Evolutionary conservation across 2,797 vertebrate genomes (phyloP), one percentile per base, ranked within the genome.

Genomic region (Protosalanx chinensis): DNA sequence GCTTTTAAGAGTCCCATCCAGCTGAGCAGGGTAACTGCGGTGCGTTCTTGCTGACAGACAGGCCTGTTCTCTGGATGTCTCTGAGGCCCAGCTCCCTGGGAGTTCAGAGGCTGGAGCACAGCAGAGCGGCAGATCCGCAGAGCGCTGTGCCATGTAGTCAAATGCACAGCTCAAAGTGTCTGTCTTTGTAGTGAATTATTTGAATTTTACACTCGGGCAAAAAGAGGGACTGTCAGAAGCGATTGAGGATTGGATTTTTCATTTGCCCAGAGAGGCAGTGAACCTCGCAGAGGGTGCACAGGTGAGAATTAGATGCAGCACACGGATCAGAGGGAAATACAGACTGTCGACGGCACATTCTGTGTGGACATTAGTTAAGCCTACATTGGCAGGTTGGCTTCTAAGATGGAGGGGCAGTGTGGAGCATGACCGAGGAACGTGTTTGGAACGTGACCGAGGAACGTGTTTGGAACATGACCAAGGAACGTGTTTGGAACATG

Each of bases 141-240:
- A 27, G 12, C 23, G 23, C 1, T n/a, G 51, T 56, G 41, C 41
- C 41, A 41, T 49, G 90, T 93, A 93, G 93, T 93, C 93, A 91
- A 92, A 93, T 93, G 91, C 92, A 62, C 90, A 87, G 90, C 86
- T 91, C 86, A 87, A 93, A 92, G 93, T 77, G 72, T 92, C 91
- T 93, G 92, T 91, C 92, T 91, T 89, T 89, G 83, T 83, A 91
- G 88, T 92, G 90, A 94, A 93, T 94, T 93, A 94, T 91, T 93
- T 91, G 90, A 93, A 93, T 93, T 91, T 93, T 91, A 93, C 90
- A 93, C 92, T 92, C 91, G 92, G 88, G 90, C 91, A 91, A 92
- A 93, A 92, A 90, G 84, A 58, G 51, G 83, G 71, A 63, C 86
- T 94, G 92, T 93, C 93, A 93, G 85, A 91, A 93, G 88, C 91